Evolutionary conservation across 2,888 invertebrate species (phyloP).

Genomic region (Celastrina argiolus): DNA sequence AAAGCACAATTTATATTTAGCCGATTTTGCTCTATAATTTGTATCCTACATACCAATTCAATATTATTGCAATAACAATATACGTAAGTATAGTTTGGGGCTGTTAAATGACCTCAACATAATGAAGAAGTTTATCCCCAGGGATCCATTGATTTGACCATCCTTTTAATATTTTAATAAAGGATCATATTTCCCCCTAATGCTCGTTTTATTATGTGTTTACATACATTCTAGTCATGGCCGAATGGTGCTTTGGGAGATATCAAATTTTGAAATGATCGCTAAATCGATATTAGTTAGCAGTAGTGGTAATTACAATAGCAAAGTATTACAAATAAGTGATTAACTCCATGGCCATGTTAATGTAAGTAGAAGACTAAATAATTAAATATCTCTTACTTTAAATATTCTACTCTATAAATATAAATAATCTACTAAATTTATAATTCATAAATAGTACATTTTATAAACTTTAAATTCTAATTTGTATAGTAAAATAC

Average conservation of each 20-base stretch:
- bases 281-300: background rate
- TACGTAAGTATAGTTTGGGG: constrained; percentile 51
- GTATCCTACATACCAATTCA: background rate
- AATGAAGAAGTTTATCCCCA: constrained; percentile 53
- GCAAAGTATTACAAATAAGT: too few species aligned
- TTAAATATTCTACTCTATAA: too few species aligned
- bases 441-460: too few species aligned
- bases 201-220: constrained; percentile 28
- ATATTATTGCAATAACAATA: constrained; percentile 31
- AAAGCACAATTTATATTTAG: background rate
- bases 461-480: too few species aligned
- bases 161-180: constrained; percentile 64
- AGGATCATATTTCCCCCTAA: constrained; percentile 37
- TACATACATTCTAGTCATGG: constrained; percentile 10
- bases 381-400: too few species aligned
- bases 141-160: constrained; percentile 63
- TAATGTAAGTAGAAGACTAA: too few species aligned
- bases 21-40: background rate
- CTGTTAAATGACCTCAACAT: constrained; percentile 65
- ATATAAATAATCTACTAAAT: too few species aligned
- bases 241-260: constrained; percentile 2
- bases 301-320: background rate
- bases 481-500: background rate
- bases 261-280: background rate
- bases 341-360: too few species aligned